Evolutionary conservation across 2,113 vertebrate species (phyloP).

Genomic region (Halcyon malimbica): DNA sequence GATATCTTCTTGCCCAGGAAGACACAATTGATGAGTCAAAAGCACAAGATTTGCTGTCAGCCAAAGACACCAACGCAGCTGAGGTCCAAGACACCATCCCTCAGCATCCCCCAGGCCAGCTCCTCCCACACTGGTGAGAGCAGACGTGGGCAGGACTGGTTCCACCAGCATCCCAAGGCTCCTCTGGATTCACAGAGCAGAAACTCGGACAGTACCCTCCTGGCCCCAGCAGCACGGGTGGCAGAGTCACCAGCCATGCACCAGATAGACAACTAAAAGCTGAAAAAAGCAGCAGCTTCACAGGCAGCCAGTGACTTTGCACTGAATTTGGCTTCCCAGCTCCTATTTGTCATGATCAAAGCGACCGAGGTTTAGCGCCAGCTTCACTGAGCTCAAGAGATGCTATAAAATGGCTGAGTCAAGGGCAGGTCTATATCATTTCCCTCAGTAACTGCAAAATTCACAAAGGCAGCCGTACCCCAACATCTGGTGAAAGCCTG

Average conservation of each 20-base stretch:
- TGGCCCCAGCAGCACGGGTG: not conserved
- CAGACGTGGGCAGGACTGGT: not conserved
- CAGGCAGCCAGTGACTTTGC: not conserved
- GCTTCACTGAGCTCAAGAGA: slow-evolving; percentile 45
- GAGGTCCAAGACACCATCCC: not conserved
- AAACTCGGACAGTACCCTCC: not conserved
- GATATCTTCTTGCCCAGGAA: not conserved
- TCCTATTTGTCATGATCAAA: slow-evolving; percentile 63
- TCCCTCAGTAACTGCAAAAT: not conserved
- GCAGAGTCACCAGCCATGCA: not conserved
- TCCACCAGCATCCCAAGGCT: not conserved
- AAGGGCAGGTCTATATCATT: slow-evolving; percentile 9
- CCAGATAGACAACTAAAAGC: not conserved
- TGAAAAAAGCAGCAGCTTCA: slow-evolving; percentile 6
- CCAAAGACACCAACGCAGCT: not conserved
- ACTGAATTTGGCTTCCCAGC: slow-evolving; percentile 35
- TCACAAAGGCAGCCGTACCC: not conserved
- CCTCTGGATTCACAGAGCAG: not conserved
- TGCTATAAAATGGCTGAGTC: slow-evolving; percentile 55
- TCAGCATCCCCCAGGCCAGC: not conserved
- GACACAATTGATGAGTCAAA: not conserved
- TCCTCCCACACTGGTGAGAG: not conserved
- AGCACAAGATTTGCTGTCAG: not conserved
- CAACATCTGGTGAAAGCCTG: not conserved
- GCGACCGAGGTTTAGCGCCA: not conserved